phyloP scores from a whole-genome alignment of 2,888 invertebrate species.

The Noctua pronuba region DNA sequence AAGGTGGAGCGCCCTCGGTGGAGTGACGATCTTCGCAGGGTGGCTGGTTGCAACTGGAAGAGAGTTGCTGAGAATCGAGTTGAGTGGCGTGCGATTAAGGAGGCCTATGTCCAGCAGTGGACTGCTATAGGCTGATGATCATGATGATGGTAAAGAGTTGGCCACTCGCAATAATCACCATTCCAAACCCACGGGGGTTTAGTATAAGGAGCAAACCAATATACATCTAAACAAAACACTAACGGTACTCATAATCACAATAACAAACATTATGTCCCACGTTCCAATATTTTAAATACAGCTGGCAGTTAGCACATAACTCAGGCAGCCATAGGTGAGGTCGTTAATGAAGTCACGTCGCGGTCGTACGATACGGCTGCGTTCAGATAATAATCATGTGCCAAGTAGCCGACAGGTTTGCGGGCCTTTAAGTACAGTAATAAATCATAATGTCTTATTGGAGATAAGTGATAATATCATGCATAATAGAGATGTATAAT shows the following conservation, averaged over 20 bases:
- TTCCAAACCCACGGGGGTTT: too few species aligned
- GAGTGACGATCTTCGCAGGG: too few species aligned
- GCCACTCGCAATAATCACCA: not conserved
- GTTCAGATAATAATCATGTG: slow-evolving; percentile 41
- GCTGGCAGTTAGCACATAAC: slow-evolving; percentile 26
- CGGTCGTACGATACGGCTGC: slow-evolving; percentile 18
- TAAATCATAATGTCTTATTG: slow-evolving; percentile 33
- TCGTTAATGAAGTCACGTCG: slow-evolving; percentile 50
- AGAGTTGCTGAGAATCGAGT: too few species aligned
- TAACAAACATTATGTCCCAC: slow-evolving; percentile 1
- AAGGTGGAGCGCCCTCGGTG: too few species aligned
- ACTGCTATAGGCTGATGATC: too few species aligned
- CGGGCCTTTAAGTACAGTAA: slow-evolving; percentile 1
- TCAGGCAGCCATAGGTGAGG: slow-evolving; percentile 31
- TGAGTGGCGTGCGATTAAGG: too few species aligned
- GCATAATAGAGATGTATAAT: not conserved
- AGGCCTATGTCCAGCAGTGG: too few species aligned
- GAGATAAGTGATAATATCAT: slow-evolving; percentile 15
- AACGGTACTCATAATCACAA: not conserved
- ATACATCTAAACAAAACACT: not conserved
- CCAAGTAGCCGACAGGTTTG: slow-evolving; percentile 47
- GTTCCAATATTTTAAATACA: slow-evolving; percentile 11
- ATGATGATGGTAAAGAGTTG: too few species aligned
- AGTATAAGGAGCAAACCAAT: too few species aligned
- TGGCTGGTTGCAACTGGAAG: too few species aligned